phyloP scores from a whole-genome alignment of 2,113 vertebrate species.

The Ptilonorhynchus violaceus region DNA sequence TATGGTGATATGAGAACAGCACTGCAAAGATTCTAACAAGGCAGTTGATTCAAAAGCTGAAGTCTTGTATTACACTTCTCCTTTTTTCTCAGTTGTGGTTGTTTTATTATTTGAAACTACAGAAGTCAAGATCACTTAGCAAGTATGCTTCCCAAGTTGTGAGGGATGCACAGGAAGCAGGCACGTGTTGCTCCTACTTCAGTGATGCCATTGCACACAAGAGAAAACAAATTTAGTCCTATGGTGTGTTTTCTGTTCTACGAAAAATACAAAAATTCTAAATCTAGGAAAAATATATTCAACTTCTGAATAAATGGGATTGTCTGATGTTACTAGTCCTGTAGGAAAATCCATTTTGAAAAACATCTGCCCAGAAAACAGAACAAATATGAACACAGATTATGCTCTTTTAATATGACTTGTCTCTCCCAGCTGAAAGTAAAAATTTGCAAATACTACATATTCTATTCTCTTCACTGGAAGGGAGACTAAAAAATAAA shows the following conservation, averaged over 20 bases:
- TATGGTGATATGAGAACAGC: not conserved
- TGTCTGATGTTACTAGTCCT: not conserved
- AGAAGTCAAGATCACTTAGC: not conserved
- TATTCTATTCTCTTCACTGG: not conserved
- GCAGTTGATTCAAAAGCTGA: not conserved
- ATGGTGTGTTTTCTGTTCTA: not conserved
- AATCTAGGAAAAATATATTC: not conserved
- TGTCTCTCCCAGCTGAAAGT: not conserved
- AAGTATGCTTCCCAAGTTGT: not conserved
- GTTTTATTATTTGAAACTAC: not conserved
- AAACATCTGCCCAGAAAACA: not conserved
- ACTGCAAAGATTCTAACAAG: not conserved
- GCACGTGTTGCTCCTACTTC: rapidly evolving
- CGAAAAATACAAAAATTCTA: not conserved
- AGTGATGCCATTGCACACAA: not conserved
- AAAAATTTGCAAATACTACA: not conserved
- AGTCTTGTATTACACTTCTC: not conserved
- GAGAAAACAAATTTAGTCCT: not conserved
- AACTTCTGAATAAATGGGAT: not conserved
- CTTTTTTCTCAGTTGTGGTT: not conserved
- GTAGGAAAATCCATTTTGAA: not conserved
- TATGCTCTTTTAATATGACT: not conserved
- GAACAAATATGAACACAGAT: not conserved
- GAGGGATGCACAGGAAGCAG: not conserved
- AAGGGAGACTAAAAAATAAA: not conserved